A percentile compares a stretch with the other conserved stretches of the same genome.
These are phyloP conservation scores for Thera obeliscata DNA, from an alignment of 2,888 invertebrate genomes.

Conservation along the genomic window DNA sequence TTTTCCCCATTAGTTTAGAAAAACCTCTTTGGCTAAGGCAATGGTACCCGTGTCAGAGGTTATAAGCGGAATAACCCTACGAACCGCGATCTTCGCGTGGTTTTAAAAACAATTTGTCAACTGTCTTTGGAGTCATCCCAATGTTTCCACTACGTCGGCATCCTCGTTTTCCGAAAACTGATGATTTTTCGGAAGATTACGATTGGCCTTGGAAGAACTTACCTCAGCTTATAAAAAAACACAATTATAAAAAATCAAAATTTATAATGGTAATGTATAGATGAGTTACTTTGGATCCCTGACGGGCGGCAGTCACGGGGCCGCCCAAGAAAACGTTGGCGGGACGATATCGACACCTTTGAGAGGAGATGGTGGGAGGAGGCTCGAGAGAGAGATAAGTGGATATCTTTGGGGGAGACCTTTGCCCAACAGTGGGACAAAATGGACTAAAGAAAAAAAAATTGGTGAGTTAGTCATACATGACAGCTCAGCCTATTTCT, in stretches of 20 bases:
- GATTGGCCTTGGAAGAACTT: background rate
- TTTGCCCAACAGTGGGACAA: no score
- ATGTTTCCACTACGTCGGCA: conserved; percentile 18
- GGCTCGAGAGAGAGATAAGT: no score
- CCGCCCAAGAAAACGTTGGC: no score
- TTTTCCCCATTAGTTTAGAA: background rate
- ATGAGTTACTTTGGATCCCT: no score
- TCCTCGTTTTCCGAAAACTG: background rate
- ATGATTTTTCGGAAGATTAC: conserved; percentile 5
- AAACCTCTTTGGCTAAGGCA: background rate
- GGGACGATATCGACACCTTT: no score
- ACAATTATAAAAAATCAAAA: no score
- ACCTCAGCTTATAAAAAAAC: conserved; percentile 4
- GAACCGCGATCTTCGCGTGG: background rate
- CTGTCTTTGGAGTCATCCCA: background rate
- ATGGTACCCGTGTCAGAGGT: background rate
- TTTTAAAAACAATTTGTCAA: conserved; percentile 15
- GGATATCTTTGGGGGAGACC: no score
- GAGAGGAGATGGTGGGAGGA: no score
- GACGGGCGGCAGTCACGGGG: no score
- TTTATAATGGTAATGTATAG: no score
- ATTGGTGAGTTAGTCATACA: background rate
- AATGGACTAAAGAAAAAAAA: no score
- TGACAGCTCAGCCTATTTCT: background rate
- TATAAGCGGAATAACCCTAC: background rate